A percentile compares a stretch with the other conserved stretches of the same genome.
These are phyloP conservation scores for Paracyclopina nana DNA, from an alignment of 1,140 invertebrate genomes.

Conservation along the genomic window DNA sequence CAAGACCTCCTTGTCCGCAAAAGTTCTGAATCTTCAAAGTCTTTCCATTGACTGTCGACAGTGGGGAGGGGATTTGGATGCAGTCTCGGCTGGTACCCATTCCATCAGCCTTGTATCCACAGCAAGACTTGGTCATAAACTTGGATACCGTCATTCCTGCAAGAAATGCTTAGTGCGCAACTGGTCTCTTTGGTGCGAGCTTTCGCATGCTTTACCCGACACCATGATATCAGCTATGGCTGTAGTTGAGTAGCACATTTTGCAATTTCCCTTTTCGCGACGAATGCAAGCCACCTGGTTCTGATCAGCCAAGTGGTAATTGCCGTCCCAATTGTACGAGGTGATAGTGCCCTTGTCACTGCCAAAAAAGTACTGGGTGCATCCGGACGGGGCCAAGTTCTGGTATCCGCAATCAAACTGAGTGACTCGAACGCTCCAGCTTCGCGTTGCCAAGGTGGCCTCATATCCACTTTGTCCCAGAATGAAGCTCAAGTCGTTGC, in stretches of 20 bases:
- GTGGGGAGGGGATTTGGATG: no score
- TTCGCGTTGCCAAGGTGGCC: no score
- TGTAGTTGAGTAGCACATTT: slow-evolving; percentile 16
- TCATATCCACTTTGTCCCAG: background rate
- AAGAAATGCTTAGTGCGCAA: no score
- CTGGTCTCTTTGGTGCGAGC: no score
- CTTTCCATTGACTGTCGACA: no score
- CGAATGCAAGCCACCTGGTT: slow-evolving; percentile 22
- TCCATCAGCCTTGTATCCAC: no score
- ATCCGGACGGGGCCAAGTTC: slow-evolving; percentile 22
- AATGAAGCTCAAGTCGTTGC: background rate
- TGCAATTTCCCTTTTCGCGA: slow-evolving; percentile 18
- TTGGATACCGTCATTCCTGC: no score
- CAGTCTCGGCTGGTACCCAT: no score
- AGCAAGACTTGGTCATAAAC: no score
- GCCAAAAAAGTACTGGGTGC: slow-evolving; percentile 22
- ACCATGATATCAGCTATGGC: slow-evolving; percentile 5
- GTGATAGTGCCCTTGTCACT: slow-evolving; percentile 20
- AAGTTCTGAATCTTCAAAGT: no score
- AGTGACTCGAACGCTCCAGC: background rate
- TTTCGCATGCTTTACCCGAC: no score
- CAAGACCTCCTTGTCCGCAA: no score
- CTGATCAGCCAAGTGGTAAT: slow-evolving; percentile 20
- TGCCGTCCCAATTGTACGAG: slow-evolving; percentile 23
- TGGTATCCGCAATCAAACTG: background rate